Base-by-base conservation (phyloP, 2,113 vertebrate species). In the Triplophysa tibetana region DNA sequence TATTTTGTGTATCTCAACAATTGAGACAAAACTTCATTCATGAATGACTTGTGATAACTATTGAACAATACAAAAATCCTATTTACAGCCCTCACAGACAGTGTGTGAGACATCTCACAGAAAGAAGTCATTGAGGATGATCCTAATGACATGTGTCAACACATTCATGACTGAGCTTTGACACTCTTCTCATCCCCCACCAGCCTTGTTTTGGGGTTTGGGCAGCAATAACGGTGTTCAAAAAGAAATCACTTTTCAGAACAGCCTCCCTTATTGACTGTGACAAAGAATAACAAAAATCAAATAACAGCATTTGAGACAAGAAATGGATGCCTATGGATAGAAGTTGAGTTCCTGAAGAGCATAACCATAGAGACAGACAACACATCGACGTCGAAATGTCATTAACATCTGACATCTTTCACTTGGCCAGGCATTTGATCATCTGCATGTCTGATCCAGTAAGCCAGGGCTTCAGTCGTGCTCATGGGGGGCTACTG, bases 161-260 rank as follows among this genome's bases (percentile, higher is more conserved):
- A 48, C 58, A 62, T 62, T 38, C 72, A 48, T 26, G 48, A 75
- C 58, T 3, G 68, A 48, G 66, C 52, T 72, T 72, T 38, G 19
- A 75, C 70, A 43, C 12, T 75, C 38, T 19, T 62, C 21, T 75
- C 60, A 75, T 75, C 56, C 38, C 4, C 17, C 41, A 38, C 72
- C 23, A 38, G 33, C 33, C 33, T 74, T 38, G 6, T 38, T 45
- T 12, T 45, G 1, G 1, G 43, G 11, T 45, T 45, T 54, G 5
- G 45, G 10, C 21, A 14, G 13, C 4, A 2, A 52, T 4, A 14
- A 52, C 50, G 11, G 2, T 52, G 13, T 29, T 52, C 1, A 54
- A 6, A 16, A 54, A 5, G 4, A 54, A 5, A 17, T 14, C 14
- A 4, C 5, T 52, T 54, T 16, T 17, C 50, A 17, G 50, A 52